phyloP scores from a whole-genome alignment of 2,888 invertebrate species.

The Teleogryllus oceanicus region DNA sequence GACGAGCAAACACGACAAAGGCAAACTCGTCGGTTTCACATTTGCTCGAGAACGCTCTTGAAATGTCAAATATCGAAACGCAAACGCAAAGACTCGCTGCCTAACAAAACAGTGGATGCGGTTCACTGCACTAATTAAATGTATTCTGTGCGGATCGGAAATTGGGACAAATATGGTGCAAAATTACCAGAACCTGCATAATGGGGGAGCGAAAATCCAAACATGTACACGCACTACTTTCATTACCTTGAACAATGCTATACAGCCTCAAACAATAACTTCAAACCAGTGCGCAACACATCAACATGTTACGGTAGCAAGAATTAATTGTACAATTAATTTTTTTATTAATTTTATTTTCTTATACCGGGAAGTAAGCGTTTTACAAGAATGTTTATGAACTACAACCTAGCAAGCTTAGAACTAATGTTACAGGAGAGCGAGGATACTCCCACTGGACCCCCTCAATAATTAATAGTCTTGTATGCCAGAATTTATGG shows the following conservation, averaged over 20 bases:
- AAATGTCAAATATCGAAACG: not conserved
- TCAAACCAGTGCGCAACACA: not conserved
- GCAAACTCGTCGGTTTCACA: not conserved
- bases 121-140: conserved; percentile 8
- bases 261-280: not conserved
- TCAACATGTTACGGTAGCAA: not conserved
- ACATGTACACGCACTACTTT: not conserved
- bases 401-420: no score
- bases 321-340: not conserved
- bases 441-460: no score
- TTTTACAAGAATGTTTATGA: no score
- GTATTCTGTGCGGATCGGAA: not conserved
- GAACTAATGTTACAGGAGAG: no score
- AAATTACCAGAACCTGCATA: not conserved
- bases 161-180: conserved; percentile 9
- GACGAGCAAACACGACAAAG: not conserved
- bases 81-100: not conserved
- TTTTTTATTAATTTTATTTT: no score
- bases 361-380: no score
- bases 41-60: not conserved
- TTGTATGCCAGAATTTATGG: no score
- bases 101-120: not conserved
- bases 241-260: not conserved
- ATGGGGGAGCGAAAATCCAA: not conserved
- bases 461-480: no score